Base-by-base conservation (phyloP, 2,113 vertebrate species). In the Andinoacara biseriatus region DNA sequence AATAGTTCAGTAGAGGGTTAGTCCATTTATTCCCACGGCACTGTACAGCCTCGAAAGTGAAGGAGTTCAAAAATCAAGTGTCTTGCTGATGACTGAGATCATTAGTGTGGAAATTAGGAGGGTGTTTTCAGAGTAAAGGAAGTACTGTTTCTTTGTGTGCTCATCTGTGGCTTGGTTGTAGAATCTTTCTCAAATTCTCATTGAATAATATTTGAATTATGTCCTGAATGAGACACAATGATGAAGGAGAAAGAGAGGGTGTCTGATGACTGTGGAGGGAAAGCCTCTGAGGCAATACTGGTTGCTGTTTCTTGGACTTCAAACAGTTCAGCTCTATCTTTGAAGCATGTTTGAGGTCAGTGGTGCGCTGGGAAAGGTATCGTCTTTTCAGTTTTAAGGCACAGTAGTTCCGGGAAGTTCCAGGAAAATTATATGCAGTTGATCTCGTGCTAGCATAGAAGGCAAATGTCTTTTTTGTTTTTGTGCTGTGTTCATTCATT, bases 291-390 rank as follows among this genome's bases (percentile, higher is more conserved):
- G 74, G 83, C 63, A 62, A 69, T 14, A 7, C 61, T 72, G 57
- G 74, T 76, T 81, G 49, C 74, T 20, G 61, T 82, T 84, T 81
- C 78, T 84, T 65, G 20, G 38, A 83, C 90, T 88, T 88, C 80
- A 90, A 87, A 90, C 77, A 31, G n/a, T 33, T 63, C 31, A 3
- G 38, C 18, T 26, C 77, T 58, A 59, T 74, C 76, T 88, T 86
- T 90, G 86, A 90, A 85, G 86, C 65, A 59, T 83, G 69, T 85
- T 77, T 69, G 67, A 88, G 84, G 86, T 88, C 82, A 78, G 15
- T 18, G 26, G 24, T 17, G 14, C 3, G 29, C 60, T 54, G 59
- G 33, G 33, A 77, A 84, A 81, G 76, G 35, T 85, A 74, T 77
- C 29, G 10, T 80, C 43, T 46, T 3, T 49, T n/a, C n/a, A 56